Evolutionary conservation across 2,113 vertebrate genomes (phyloP), one percentile per base, ranked within the genome.

Genomic region (Falco punctatus): DNA sequence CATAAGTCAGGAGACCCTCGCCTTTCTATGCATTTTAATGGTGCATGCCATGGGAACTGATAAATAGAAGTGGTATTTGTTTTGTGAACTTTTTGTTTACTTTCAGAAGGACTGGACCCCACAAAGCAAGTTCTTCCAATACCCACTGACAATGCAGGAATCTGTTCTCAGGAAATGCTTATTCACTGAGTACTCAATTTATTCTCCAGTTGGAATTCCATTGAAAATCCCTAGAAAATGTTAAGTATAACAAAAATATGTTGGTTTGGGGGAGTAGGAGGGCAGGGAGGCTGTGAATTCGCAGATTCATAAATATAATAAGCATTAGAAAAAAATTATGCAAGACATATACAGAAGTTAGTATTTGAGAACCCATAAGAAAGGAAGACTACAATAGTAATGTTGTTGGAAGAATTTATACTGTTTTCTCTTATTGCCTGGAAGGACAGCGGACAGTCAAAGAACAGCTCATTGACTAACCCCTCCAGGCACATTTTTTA

Each of bases 21-120:
- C 6, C 27, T 91, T 80, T 38, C 71, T 64, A 49, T 10, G 13
- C 16, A 54, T 92, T 90, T 78, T 65, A 55, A 59, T 49, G 13
- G n/a, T 23, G 4, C 27, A 33, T n/a, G 40, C 58, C 19, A 35
- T 49, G n/a, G 30, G 32, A 94, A 83, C 3, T 81, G 66, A 86
- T 65, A 62, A 82, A 88, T 17, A 88, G 46, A 70, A 58, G 35
- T 30, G 24, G 38, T 44, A 73, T 94, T 95, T 93, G 66, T 69
- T 92, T 90, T 92, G 58, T 54, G 49, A 92, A 93, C 92, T 83
- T 35, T 35, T 35, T 35, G 35, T 35, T 35, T 90, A 73, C 40
- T 73, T 95, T 77, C 71, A 61, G 49, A 94, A 96, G 88, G 44
- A 80, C 21, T 61, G 72, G 16, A 30, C 18, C 57, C 23, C 7